Evolutionary conservation across 2,888 invertebrate genomes (phyloP).

Genomic region (Aphrophora alni): DNA sequence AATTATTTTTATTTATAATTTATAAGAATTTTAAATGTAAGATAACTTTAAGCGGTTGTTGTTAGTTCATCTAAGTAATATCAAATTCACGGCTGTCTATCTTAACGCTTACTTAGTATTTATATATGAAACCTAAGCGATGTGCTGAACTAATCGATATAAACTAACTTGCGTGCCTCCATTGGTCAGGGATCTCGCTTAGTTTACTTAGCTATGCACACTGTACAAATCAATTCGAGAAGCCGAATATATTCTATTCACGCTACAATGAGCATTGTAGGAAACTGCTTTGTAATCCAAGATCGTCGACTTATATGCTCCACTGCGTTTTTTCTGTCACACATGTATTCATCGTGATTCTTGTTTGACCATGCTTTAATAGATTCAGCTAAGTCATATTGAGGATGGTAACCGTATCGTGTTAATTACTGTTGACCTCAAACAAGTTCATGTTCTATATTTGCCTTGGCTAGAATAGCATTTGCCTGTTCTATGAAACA

Average conservation of each 20-base stretch:
- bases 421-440: background rate
- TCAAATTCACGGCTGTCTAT: too few relatives aligned
- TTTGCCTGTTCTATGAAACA: background rate
- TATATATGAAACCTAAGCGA: background rate
- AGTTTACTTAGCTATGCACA: background rate
- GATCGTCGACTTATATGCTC: background rate
- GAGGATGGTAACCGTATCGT: background rate
- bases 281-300: background rate
- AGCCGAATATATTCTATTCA: background rate
- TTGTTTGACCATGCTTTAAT: background rate
- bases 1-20: too few relatives aligned
- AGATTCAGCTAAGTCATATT: too few relatives aligned
- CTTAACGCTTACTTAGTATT: too few relatives aligned
- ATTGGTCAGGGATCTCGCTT: background rate
- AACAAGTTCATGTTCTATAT: background rate
- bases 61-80: too few relatives aligned
- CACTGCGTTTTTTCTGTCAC: background rate
- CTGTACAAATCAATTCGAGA: background rate
- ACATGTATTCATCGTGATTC: background rate
- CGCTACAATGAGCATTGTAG: background rate
- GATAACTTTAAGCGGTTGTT: too few relatives aligned
- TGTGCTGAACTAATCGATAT: background rate
- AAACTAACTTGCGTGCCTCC: background rate
- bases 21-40: too few relatives aligned
- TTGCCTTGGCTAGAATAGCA: background rate